Conservation (phyloP, 2,113 vertebrate species). For the Lepidothrix coronata region DNA sequence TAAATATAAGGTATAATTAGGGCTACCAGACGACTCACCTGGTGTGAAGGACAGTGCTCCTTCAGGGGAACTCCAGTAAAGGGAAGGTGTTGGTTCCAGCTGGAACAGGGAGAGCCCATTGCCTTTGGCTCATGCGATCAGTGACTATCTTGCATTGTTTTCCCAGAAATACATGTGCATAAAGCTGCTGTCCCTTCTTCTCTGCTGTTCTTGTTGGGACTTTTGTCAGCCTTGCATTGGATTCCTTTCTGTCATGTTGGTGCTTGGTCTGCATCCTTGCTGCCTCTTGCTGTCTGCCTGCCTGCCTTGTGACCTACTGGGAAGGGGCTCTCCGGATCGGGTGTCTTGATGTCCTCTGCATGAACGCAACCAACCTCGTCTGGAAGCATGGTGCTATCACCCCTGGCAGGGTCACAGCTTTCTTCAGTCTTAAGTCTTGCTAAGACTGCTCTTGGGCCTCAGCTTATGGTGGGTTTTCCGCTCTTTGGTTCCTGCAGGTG, state of each 20-base stretch:
- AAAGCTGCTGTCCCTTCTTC: constrained; percentile 10
- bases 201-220: neutral
- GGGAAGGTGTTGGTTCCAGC: neutral
- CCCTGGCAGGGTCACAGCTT: neutral
- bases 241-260: neutral
- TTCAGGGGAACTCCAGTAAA: neutral
- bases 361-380: neutral
- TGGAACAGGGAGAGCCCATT: neutral
- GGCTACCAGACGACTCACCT: neutral
- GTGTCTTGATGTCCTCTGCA: constrained; percentile 26
- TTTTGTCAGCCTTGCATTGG: neutral
- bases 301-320: constrained; percentile 36
- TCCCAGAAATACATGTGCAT: neutral
- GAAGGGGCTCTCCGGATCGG: neutral
- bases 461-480: neutral
- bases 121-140: neutral
- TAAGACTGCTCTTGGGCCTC: neutral
- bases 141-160: neutral
- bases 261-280: constrained; percentile 34
- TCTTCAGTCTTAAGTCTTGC: neutral
- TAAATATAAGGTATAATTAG: neutral
- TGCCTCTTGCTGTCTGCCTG: constrained; percentile 23
- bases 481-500: neutral
- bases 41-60: neutral
- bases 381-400: constrained; percentile 58